Conservation (phyloP, 2,888 invertebrate species). For the Elmis aenea region DNA sequence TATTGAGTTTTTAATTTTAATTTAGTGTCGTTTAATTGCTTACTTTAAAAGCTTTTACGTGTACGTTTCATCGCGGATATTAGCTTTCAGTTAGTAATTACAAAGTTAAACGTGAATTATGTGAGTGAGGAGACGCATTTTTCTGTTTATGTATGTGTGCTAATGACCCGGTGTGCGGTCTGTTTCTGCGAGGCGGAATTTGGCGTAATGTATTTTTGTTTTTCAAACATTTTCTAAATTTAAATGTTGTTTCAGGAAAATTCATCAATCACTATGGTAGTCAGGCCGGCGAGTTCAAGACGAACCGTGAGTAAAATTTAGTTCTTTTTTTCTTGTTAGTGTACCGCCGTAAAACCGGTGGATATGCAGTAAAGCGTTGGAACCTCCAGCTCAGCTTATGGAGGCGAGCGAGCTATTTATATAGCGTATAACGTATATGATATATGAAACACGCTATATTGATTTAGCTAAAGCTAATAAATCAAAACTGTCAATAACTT, state of each 20-base stretch:
- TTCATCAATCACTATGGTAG: slow-evolving; percentile 41
- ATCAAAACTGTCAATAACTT: slow-evolving; percentile 41
- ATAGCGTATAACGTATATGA: slow-evolving; percentile 22
- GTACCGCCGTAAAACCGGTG: no score
- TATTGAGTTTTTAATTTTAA: slow-evolving; percentile 10
- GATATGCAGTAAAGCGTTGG: no score
- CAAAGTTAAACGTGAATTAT: slow-evolving; percentile 10
- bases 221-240: slow-evolving; percentile 8
- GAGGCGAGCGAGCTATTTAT: slow-evolving; percentile 20
- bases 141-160: no score
- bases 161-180: no score
- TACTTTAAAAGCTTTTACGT: slow-evolving; percentile 14
- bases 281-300: slow-evolving; percentile 38
- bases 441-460: slow-evolving; percentile 38
- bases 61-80: no score
- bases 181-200: no score
- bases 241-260: slow-evolving; percentile 36
- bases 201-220: no score
- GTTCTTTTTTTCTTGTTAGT: slow-evolving; percentile 6
- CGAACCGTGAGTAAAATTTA: slow-evolving; percentile 39
- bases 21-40: slow-evolving; percentile 11
- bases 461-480: slow-evolving; percentile 38
- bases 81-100: no score
- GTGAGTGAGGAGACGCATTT: no score
- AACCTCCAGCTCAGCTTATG: slow-evolving; percentile 24